Percentiles rank a stretch among this genome's conserved stretches.
phyloP scores from a whole-genome alignment of 2,797 vertebrate species.

The Florisuga fusca region DNA sequence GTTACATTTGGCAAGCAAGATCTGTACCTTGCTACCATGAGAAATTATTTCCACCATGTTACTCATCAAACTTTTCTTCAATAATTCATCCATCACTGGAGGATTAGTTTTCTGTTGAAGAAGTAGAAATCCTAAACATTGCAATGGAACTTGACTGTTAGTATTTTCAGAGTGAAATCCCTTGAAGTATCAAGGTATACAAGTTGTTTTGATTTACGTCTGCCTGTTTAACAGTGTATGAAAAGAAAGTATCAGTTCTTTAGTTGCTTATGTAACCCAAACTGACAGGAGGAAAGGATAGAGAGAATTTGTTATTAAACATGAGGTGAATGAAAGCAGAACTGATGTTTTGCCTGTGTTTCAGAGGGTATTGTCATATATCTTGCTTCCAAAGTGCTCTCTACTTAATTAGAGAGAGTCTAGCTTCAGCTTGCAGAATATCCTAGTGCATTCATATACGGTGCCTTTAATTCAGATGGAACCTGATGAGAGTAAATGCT shows the following conservation, averaged over 20 bases:
- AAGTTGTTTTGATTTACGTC: not conserved
- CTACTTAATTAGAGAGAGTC: not conserved
- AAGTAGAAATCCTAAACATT: not conserved
- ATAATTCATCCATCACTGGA: rapidly evolving
- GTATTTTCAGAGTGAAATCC: not conserved
- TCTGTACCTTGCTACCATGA: not conserved
- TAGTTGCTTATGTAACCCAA: not conserved
- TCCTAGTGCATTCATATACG: not conserved
- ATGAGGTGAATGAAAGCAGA: not conserved
- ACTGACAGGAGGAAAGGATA: not conserved
- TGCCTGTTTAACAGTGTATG: not conserved
- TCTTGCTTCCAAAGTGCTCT: not conserved
- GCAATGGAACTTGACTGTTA: not conserved
- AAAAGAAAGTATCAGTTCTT: not conserved
- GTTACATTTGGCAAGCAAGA: not conserved
- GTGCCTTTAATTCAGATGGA: not conserved
- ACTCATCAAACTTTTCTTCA: not conserved
- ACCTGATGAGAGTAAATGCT: not conserved
- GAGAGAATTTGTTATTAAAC: not conserved
- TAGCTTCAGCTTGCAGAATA: not conserved
- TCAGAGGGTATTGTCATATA: not conserved
- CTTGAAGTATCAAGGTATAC: not conserved
- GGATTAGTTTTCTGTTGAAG: not conserved
- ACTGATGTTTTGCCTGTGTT: not conserved
- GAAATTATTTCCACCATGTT: not conserved